Conservation (phyloP, 1,140 invertebrate species). For the Apis dorsata region DNA sequence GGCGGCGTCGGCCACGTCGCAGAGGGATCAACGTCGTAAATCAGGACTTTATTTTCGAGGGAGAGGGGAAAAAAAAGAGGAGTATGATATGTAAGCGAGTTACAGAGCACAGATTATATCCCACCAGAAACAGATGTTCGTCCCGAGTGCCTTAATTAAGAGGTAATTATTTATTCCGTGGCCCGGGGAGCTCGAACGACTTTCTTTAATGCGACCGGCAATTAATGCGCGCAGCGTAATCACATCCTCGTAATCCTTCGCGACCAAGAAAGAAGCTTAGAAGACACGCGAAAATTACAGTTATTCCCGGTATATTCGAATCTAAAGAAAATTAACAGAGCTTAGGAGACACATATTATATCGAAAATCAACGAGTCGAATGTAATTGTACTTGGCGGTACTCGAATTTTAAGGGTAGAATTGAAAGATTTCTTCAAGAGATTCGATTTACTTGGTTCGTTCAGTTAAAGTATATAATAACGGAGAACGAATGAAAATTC, state of each 20-base stretch:
- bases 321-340: too few relatives aligned
- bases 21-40: constrained; percentile 64
- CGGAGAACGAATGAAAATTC: too few relatives aligned
- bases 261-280: neutral
- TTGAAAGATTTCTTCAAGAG: too few relatives aligned
- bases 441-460: too few relatives aligned
- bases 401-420: too few relatives aligned
- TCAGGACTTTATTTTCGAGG: constrained; percentile 68
- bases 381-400: too few relatives aligned
- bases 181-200: constrained; percentile 1
- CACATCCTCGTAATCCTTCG: constrained; percentile 11
- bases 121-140: constrained; percentile 65
- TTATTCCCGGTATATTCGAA: neutral
- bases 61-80: constrained; percentile 38
- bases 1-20: constrained; percentile 40
- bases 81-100: constrained; percentile 27
- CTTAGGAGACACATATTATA: too few relatives aligned
- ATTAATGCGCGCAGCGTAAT: constrained; percentile 47
- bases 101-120: constrained; percentile 53
- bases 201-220: constrained; percentile 54
- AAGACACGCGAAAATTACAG: neutral
- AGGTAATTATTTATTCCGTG: constrained; percentile 66
- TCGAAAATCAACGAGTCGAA: too few relatives aligned
- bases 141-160: constrained; percentile 68
- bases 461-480: too few relatives aligned